phyloP scores from a whole-genome alignment of 2,113 vertebrate species.

The Oncorhynchus tshawytscha region DNA sequence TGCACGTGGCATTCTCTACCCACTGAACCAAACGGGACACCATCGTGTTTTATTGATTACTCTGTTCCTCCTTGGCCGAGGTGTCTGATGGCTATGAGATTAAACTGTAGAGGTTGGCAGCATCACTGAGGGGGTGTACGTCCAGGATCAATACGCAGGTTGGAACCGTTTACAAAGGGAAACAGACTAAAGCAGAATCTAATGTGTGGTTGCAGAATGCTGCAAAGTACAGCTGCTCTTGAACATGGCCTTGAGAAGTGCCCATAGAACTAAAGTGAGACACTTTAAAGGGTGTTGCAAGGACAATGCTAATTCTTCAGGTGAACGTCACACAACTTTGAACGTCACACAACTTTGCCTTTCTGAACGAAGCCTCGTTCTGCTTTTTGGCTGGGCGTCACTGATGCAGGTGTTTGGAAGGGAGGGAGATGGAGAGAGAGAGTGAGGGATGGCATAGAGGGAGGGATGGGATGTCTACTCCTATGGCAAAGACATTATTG shows the following conservation, averaged over 20 bases:
- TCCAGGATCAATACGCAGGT: background rate
- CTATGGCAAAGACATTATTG: conserved; percentile 37
- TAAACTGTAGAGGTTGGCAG: conserved; percentile 13
- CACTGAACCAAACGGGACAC: too few species aligned
- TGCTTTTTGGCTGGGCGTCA: conserved; percentile 13
- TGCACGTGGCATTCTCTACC: too few species aligned
- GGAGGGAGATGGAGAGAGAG: background rate
- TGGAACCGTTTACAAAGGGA: background rate
- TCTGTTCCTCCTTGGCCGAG: conserved; percentile 26
- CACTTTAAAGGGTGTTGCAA: conserved; percentile 16
- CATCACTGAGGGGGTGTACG: background rate
- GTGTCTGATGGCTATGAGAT: conserved; percentile 26
- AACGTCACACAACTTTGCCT: background rate
- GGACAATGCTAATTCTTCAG: conserved; percentile 4
- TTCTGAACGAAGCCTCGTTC: background rate
- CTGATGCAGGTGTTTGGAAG: background rate
- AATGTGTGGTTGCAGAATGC: background rate
- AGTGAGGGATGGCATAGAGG: background rate
- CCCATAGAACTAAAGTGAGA: background rate
- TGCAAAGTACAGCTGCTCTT: background rate
- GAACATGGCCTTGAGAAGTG: background rate
- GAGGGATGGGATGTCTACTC: conserved; percentile 17
- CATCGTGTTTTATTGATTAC: conserved; percentile 43
- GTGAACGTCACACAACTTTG: background rate
- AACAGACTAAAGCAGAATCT: conserved; percentile 7